Evolutionary conservation across 37 sponge, comb jelly and placozoan genomes (phyloP).

Genomic region (Chondrosia reniformis): DNA sequence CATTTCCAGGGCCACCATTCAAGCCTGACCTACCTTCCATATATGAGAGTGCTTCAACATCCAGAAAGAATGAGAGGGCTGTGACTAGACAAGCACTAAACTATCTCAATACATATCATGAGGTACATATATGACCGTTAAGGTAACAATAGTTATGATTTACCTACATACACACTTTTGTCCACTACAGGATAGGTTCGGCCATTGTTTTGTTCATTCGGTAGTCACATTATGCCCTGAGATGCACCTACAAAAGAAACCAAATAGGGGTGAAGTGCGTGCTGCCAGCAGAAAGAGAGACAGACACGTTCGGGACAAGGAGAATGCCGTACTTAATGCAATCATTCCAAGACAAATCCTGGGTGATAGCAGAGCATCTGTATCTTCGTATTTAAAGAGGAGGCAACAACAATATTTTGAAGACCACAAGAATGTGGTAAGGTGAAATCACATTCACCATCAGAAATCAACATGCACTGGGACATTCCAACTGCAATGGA

Average conservation of each 20-base stretch:
- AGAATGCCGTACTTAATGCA: neutral
- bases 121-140: neutral
- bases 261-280: neutral
- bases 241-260: neutral
- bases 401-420: neutral
- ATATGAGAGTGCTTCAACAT: neutral
- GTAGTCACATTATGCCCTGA: neutral
- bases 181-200: neutral
- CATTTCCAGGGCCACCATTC: constrained; percentile 7
- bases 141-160: neutral
- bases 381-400: neutral
- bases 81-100: neutral
- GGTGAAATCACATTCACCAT: constrained; percentile 18
- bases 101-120: neutral
- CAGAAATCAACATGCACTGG: neutral
- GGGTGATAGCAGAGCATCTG: neutral
- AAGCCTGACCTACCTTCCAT: neutral
- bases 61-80: neutral
- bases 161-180: neutral
- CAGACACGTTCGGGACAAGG: constrained; percentile 3
- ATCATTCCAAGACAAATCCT: neutral
- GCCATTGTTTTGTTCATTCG: neutral
- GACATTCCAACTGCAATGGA: constrained; percentile 11
- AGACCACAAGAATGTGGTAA: neutral
- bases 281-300: neutral